Evolutionary conservation across 1,140 invertebrate genomes (phyloP).

Genomic region (Hylaeus anthracinus): DNA sequence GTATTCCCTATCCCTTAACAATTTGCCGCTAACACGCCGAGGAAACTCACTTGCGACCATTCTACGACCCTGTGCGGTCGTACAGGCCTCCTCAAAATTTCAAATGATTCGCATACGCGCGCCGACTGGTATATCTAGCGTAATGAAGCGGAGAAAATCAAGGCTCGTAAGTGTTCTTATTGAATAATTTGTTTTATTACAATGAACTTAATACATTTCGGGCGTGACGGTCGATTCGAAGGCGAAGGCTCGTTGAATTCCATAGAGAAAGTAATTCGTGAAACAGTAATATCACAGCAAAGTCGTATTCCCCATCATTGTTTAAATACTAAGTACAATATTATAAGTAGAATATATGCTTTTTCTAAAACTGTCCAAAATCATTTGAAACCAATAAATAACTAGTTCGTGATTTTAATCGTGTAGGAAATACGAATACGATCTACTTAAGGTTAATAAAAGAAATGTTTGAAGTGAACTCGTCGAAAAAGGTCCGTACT

Average conservation of each 20-base stretch:
- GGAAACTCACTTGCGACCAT: slow-evolving; percentile 61
- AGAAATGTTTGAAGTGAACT: not conserved
- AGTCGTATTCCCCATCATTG: too few relatives aligned
- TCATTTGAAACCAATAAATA: too few relatives aligned
- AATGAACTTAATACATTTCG: too few relatives aligned
- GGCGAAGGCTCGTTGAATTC: too few relatives aligned
- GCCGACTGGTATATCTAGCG: slow-evolving; percentile 21
- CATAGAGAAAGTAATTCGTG: too few relatives aligned
- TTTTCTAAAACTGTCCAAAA: too few relatives aligned
- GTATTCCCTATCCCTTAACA: slow-evolving; percentile 75
- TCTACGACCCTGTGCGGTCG: slow-evolving; percentile 40
- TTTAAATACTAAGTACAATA: too few relatives aligned
- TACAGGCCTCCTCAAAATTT: slow-evolving; percentile 65
- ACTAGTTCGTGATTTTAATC: not conserved
- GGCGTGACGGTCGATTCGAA: too few relatives aligned
- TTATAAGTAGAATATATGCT: too few relatives aligned
- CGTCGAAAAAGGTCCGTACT: not conserved
- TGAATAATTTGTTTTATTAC: not conserved
- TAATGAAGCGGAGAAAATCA: slow-evolving; percentile 10
- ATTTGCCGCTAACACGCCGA: slow-evolving; percentile 73
- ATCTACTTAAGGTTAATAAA: not conserved
- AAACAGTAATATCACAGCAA: too few relatives aligned
- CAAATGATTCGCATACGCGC: slow-evolving; percentile 34
- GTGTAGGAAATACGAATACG: not conserved
- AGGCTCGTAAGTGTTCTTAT: too few relatives aligned